Evolutionary conservation across 2,888 invertebrate genomes (phyloP), one percentile per base, ranked within the genome.

Genomic region (Calameuta idolon): DNA sequence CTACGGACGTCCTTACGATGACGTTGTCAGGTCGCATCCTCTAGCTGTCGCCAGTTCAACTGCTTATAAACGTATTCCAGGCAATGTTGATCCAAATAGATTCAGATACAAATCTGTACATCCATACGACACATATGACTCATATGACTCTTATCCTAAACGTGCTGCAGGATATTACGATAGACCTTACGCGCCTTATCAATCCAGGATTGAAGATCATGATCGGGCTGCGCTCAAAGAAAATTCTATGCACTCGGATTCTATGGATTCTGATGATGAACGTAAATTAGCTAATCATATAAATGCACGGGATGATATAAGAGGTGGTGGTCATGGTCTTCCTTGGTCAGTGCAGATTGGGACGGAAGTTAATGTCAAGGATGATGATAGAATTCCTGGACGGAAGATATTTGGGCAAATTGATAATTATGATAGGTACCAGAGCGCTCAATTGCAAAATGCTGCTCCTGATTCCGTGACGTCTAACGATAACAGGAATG

Each of bases 301-400:
- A 2, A 69, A 82, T 9, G 80, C 81, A 12, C 83, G 83, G 12
- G 82, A 83, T n/a, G 85, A 87, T 1, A 80, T 74, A 1, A 15
- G 79, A 35, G 40, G 40, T 15, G 40, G 40, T 15, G 40, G 40
- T 40, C 40, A 40, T 5, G 40, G 40, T 1, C 15, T 87, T 11
- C 90, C 89, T 0, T 91, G 91, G 91, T 88, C 90, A 3, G 86
- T 90, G 30, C 88, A 90, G 74, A 85, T 90, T 31, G 89, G 89
- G 5, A 86, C 91, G 0, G 89, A 91, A 77, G 85, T 90, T 1
- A 91, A 82, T 78, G 86, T 90, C n/a, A 91, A 90, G 78, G 88
- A 90, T 4, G 88, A 88, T 71, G 90, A 90, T 11, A 87, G 89
- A 69, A 84, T 89, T 69, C 81, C 90, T 23, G 91, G 90, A 0